A percentile compares a stretch with the other conserved stretches of the same genome.
These are phyloP conservation scores for Heliconius hewitsoni DNA, from an alignment of 1,140 invertebrate genomes.

Conservation along the genomic window DNA sequence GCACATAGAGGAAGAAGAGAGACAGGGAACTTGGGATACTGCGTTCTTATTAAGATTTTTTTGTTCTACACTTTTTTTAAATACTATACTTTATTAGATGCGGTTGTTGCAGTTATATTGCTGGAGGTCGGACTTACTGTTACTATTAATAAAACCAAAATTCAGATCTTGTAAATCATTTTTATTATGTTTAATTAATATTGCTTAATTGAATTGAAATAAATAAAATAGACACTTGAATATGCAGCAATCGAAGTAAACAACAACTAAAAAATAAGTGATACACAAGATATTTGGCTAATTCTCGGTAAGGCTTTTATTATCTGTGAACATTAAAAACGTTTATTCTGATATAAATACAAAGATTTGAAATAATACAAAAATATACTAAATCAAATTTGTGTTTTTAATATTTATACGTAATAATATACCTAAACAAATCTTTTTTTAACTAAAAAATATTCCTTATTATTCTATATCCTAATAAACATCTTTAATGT, in stretches of 20 bases:
- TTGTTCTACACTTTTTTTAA: too few species aligned
- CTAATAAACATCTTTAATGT: constrained; percentile 25
- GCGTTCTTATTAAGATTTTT: background rate
- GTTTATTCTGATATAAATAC: constrained; percentile 9
- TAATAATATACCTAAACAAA: background rate
- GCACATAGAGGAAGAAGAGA: background rate
- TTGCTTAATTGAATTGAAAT: constrained; percentile 77
- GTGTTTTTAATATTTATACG: background rate
- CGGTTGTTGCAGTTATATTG: background rate
- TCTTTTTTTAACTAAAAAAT: background rate
- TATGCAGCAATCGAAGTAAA: constrained; percentile 55
- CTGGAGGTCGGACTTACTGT: background rate
- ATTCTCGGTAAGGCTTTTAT: constrained; percentile 25
- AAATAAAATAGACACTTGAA: constrained; percentile 71
- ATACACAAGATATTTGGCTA: constrained; percentile 47
- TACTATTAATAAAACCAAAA: constrained; percentile 38
- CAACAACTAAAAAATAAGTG: constrained; percentile 55
- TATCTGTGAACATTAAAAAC: constrained; percentile 25
- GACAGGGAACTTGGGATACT: background rate
- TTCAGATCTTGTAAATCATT: constrained; percentile 62
- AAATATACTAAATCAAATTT: background rate
- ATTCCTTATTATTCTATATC: background rate
- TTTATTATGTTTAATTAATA: constrained; percentile 74
- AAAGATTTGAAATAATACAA: background rate
- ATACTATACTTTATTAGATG: too few species aligned